These are phyloP conservation scores for Drosophila serrata DNA, from an alignment of 1,140 invertebrate species.

Conservation along the genomic window DNA sequence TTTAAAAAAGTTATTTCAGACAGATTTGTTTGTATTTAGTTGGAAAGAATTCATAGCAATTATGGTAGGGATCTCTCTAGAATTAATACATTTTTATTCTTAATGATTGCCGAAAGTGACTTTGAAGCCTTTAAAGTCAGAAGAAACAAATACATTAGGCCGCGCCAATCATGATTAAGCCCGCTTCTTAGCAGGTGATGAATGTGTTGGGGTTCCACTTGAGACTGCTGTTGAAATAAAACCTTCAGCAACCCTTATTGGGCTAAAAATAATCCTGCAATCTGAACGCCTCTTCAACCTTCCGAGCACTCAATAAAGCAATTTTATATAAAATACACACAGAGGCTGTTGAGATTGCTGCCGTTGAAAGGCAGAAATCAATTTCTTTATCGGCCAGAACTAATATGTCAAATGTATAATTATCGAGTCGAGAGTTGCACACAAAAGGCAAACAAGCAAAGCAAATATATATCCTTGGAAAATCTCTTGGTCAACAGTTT, in stretches of 20 bases:
- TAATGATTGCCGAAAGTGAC: background rate
- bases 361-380: conserved; percentile 77
- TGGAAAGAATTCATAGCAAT: background rate
- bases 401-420: conserved; percentile 83
- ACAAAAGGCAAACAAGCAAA: conserved; percentile 54
- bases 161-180: conserved; percentile 24
- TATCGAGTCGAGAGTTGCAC: conserved; percentile 29
- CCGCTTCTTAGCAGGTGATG: conserved; percentile 22
- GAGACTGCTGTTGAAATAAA: background rate
- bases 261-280: conserved; percentile 11
- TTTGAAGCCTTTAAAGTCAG: background rate
- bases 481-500: conserved; percentile 49
- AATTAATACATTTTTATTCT: background rate
- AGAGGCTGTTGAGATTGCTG: conserved; percentile 27
- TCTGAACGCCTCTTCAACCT: conserved; percentile 47
- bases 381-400: conserved; percentile 79
- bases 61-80: background rate
- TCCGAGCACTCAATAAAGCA: conserved; percentile 63
- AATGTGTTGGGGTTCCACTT: conserved; percentile 13
- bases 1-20: background rate
- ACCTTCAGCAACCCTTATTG: conserved; percentile 8
- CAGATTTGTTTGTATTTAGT: background rate
- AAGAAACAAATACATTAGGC: conserved; percentile 1
- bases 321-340: conserved; percentile 54
- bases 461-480: conserved; percentile 21